Evolutionary conservation across 2,113 vertebrate genomes (phyloP), one percentile per base, ranked within the genome.

Genomic region (Thymallus thymallus): DNA sequence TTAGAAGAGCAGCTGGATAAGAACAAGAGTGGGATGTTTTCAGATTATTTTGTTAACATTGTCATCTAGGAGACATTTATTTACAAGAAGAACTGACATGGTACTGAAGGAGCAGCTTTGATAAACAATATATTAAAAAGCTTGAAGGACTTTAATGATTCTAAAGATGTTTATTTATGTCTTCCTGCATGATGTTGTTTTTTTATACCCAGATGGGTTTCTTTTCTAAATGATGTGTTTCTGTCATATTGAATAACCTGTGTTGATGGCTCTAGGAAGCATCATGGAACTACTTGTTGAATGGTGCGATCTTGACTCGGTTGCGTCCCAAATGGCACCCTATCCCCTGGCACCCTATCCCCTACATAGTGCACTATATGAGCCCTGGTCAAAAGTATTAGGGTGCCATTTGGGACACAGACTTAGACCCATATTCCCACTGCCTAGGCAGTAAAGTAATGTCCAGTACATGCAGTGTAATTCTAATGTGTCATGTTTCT

Each of bases 141-240:
- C 71, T 58, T 76, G 29, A n/a, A 51, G 32, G 48, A n/a, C 63
- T 65, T 65, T 4, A 71, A 26, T 29, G 22, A 80, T 62, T 75
- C 55, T 62, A 75, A 71, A 16, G 3, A 24, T 63, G 46, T 30
- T 67, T 78, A 6, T 76, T 78, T 74, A 48, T 45, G 73, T 45
- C 68, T 64, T 77, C 63, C 45, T 80, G 82, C 87, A 85, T 88
- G 74, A 69, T 41, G 20, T 24, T 62, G 29, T 62, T 51, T 5
- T 58, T 65, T 71, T 71, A 68, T 73, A 78, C 71, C 51, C 69
- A 80, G 13, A 66, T 71, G 13, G 68, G 74, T 81, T 74, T 73
- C 69, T 84, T 82, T 81, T 78, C 63, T 68, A 82, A 72, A 80
- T 76, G 82, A 76, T 58, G 58, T 71, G 65, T 75, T 71, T 84